Conservation (phyloP, 1,140 invertebrate species). For the Drosophila murphyi region DNA sequence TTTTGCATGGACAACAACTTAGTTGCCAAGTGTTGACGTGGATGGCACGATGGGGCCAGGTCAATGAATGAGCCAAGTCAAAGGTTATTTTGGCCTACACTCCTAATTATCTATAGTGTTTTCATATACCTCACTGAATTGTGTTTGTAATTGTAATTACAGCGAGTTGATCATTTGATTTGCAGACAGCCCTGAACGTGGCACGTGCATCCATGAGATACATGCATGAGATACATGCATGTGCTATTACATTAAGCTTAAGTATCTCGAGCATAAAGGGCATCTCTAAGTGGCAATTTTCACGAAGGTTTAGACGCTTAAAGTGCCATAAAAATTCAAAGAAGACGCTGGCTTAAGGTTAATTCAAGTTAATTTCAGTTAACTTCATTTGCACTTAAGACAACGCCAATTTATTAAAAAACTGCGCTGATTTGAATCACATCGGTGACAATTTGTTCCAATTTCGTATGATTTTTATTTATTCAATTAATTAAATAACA, state of each 20-base stretch:
- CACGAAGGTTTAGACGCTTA: not conserved
- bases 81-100: conserved; percentile 24
- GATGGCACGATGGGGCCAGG: conserved; percentile 23
- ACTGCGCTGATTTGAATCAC: not conserved
- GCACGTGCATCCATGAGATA: conserved; percentile 29
- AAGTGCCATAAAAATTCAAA: not conserved
- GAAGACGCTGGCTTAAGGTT: not conserved
- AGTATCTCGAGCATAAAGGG: conserved; percentile 8
- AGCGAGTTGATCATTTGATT: not conserved
- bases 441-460: not conserved
- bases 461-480: not conserved
- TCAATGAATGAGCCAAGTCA: conserved; percentile 39
- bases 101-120: conserved; percentile 30
- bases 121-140: not conserved
- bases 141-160: not conserved
- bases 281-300: conserved; percentile 10
- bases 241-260: not conserved
- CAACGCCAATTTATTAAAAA: conserved; percentile 6
- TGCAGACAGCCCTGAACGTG: conserved; percentile 11
- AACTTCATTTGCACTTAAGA: not conserved
- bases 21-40: conserved; percentile 57
- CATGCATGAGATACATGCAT: not conserved
- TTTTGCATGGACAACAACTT: conserved; percentile 44
- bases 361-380: not conserved
- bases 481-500: not conserved